Evolutionary conservation across 2,797 vertebrate species (phyloP).

Genomic region (Danio albolineatus): DNA sequence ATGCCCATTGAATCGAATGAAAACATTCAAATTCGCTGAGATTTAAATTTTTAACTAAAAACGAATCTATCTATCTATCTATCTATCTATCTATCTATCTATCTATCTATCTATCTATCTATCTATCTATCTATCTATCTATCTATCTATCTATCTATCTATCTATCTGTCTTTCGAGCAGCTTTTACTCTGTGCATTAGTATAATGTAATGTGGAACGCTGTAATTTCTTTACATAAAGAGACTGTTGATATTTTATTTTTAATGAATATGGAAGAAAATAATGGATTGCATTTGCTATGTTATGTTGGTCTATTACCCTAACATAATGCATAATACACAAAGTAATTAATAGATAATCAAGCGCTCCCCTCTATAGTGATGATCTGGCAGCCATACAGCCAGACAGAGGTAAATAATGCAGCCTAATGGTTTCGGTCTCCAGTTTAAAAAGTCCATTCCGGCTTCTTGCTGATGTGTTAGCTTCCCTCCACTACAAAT

Average conservation of each 20-base stretch:
- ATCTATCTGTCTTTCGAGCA: too few species aligned
- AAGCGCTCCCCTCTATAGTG: conserved; percentile 20
- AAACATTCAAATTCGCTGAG: too few species aligned
- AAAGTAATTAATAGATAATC: conserved; percentile 37
- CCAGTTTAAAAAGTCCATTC: conserved; percentile 32
- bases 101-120: too few species aligned
- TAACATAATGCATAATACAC: conserved; percentile 21
- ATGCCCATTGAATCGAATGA: too few species aligned
- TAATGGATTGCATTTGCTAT: conserved; percentile 14
- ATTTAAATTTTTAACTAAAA: too few species aligned
- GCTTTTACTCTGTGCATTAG: neutral
- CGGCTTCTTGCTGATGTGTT: conserved; percentile 57
- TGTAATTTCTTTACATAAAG: neutral
- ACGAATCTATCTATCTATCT: too few species aligned
- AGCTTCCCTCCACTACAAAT: conserved; percentile 53
- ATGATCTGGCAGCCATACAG: conserved; percentile 30
- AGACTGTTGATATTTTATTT: neutral
- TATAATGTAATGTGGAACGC: neutral
- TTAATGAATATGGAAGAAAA: conserved; percentile 1
- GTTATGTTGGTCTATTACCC: conserved; percentile 13
- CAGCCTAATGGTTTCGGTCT: conserved; percentile 30
- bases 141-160: too few species aligned
- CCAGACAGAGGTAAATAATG: conserved; percentile 35
- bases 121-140: too few species aligned
- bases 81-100: too few species aligned